These are phyloP conservation scores for Oxygymnocypris stewartii DNA, from an alignment of 2,113 vertebrate species.

Conservation along the genomic window DNA sequence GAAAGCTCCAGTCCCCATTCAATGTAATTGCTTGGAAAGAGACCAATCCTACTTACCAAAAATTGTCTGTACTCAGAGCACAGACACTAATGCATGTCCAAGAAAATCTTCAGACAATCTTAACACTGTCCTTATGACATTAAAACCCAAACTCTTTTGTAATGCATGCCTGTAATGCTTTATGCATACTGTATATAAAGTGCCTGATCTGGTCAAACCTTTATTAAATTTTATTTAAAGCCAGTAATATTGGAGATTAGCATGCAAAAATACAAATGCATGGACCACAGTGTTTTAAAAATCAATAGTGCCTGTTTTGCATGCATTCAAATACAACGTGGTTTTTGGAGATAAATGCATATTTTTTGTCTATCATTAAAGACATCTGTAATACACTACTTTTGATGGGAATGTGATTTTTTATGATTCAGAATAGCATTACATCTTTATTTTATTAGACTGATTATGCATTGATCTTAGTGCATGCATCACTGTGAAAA, in stretches of 20 bases:
- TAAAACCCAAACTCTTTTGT: slow-evolving; percentile 21
- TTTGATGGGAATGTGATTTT: background rate
- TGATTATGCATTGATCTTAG: background rate
- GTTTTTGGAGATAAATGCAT: slow-evolving; percentile 44
- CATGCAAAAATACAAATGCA: slow-evolving; percentile 64
- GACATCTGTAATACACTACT: background rate
- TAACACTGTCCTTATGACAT: background rate
- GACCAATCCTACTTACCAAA: background rate
- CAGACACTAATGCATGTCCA: slow-evolving; percentile 4
- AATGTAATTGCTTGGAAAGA: background rate
- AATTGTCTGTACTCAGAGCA: background rate
- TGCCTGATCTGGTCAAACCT: slow-evolving; percentile 65
- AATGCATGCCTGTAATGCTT: slow-evolving; percentile 45
- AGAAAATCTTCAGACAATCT: slow-evolving; percentile 8
- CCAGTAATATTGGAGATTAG: slow-evolving; percentile 50
- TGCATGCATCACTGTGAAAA: background rate
- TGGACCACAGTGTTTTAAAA: slow-evolving; percentile 40
- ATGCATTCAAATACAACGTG: slow-evolving; percentile 49
- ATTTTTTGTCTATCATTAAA: slow-evolving; percentile 71
- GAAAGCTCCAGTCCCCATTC: background rate
- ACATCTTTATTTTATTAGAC: background rate
- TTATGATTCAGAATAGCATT: background rate
- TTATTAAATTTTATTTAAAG: slow-evolving; percentile 32
- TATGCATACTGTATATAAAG: slow-evolving; percentile 52
- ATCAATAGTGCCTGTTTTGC: slow-evolving; percentile 54